These are phyloP conservation scores for Gymnobelideus leadbeateri DNA, from an alignment of 2,113 vertebrate genomes.

Conservation along the genomic window DNA sequence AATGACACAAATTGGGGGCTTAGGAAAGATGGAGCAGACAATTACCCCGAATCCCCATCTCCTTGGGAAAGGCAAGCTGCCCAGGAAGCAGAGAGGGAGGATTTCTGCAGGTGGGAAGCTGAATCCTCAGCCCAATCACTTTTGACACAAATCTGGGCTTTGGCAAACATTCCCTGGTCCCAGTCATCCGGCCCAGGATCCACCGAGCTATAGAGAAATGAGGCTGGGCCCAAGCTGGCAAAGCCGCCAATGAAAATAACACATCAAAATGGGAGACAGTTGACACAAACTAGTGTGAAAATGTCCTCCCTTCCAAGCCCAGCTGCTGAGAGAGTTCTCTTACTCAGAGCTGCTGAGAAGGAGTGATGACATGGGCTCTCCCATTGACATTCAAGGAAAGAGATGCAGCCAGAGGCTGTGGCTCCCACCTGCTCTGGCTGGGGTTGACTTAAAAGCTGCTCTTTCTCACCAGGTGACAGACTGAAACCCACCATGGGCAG, in stretches of 20 bases:
- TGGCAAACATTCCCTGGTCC: constrained; percentile 56
- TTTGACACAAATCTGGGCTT: constrained; percentile 59
- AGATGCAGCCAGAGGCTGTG: not conserved
- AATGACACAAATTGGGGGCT: not conserved
- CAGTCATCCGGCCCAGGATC: constrained; percentile 41
- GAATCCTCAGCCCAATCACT: constrained; percentile 37
- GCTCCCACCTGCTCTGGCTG: not conserved
- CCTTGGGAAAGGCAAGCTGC: constrained; percentile 72
- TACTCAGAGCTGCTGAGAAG: constrained; percentile 28
- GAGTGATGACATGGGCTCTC: constrained; percentile 61
- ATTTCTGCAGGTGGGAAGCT: constrained; percentile 79
- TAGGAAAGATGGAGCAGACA: not conserved
- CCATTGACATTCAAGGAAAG: constrained; percentile 51
- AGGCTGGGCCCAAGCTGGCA: constrained; percentile 34
- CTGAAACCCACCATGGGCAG: not conserved
- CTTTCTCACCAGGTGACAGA: constrained; percentile 60
- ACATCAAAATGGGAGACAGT: constrained; percentile 66
- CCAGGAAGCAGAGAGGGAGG: constrained; percentile 66
- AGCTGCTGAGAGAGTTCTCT: constrained; percentile 61
- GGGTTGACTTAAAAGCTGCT: constrained; percentile 15
- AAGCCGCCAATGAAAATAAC: constrained; percentile 73
- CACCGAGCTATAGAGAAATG: constrained; percentile 49
- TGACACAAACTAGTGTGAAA: constrained; percentile 67
- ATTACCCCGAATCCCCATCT: constrained; percentile 72
- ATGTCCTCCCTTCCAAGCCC: constrained; percentile 54